Evolutionary conservation across 1,140 invertebrate genomes (phyloP).

Genomic region (Drosophila triauraria): DNA sequence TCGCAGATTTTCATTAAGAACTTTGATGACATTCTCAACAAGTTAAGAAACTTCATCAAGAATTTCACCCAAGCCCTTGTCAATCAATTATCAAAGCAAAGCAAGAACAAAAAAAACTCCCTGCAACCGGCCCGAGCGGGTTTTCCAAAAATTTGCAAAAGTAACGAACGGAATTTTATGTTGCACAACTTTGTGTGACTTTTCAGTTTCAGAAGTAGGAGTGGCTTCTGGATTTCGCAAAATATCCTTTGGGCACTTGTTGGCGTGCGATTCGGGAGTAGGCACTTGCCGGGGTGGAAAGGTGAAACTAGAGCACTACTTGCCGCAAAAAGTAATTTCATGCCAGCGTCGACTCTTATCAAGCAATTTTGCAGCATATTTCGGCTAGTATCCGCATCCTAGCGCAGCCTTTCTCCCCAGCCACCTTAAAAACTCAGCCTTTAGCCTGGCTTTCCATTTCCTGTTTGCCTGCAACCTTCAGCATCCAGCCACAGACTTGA

Average conservation of each 20-base stretch:
- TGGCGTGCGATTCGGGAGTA: slow-evolving; percentile 38
- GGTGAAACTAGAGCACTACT: slow-evolving; percentile 41
- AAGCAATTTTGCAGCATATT: slow-evolving; percentile 66
- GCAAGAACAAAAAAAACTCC: slow-evolving; percentile 15
- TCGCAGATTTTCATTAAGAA: slow-evolving; percentile 65
- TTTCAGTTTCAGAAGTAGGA: slow-evolving; percentile 12
- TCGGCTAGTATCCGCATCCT: slow-evolving; percentile 20
- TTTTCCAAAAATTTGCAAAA: slow-evolving; percentile 32
- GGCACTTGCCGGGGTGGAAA: slow-evolving; percentile 24
- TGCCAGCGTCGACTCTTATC: slow-evolving; percentile 55
- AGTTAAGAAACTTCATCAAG: slow-evolving; percentile 37
- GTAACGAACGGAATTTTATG: slow-evolving; percentile 24
- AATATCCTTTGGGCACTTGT: slow-evolving; percentile 48
- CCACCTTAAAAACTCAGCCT: slow-evolving; percentile 10
- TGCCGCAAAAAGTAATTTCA: slow-evolving; percentile 70
- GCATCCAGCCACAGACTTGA: slow-evolving; percentile 44
- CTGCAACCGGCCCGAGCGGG: neutral
- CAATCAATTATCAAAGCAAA: slow-evolving; percentile 61
- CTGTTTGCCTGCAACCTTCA: slow-evolving; percentile 28
- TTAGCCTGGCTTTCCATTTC: slow-evolving; percentile 49
- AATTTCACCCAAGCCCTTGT: slow-evolving; percentile 34
- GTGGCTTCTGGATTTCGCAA: slow-evolving; percentile 12
- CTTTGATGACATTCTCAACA: slow-evolving; percentile 42
- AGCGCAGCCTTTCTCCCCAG: neutral
- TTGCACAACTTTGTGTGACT: slow-evolving; percentile 42